Evolutionary conservation across 2,888 invertebrate genomes (phyloP).

Genomic region (Nebria brevicollis): DNA sequence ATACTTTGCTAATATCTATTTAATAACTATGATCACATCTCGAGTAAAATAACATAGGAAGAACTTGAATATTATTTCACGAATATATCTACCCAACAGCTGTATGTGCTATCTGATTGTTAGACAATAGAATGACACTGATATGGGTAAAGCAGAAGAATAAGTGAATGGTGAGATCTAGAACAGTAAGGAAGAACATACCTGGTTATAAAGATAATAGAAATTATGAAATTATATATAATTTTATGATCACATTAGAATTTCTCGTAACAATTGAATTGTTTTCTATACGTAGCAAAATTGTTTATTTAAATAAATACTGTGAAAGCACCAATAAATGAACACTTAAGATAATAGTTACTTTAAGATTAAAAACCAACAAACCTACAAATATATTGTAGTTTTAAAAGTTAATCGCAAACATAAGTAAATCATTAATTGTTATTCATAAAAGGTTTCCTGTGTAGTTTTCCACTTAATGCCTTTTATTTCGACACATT

Average conservation of each 20-base stretch:
- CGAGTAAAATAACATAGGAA: not conserved
- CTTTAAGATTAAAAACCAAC: not conserved
- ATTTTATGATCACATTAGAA: conserved; percentile 12
- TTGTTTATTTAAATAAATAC: not conserved
- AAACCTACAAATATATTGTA: not conserved
- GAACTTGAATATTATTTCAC: not conserved
- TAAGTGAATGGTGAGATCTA: not conserved
- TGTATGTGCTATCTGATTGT: not conserved
- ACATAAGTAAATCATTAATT: conserved; percentile 6
- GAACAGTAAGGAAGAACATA: not conserved
- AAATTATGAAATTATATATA: conserved; percentile 2
- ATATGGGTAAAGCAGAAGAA: not conserved
- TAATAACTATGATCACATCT: conserved; percentile 32
- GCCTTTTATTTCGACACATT: conserved; percentile 13
- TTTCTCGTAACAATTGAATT: not conserved
- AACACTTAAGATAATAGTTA: not conserved
- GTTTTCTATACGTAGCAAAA: not conserved
- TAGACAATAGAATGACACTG: not conserved
- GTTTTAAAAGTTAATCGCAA: not conserved
- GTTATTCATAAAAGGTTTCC: conserved; percentile 12
- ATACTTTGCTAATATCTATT: conserved; percentile 43
- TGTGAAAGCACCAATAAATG: not conserved
- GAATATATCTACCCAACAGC: not conserved
- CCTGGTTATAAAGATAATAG: not conserved
- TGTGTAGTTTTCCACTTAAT: conserved; percentile 13